phyloP scores from a whole-genome alignment of 2,113 vertebrate genomes.

The Seriola quinqueradiata region DNA sequence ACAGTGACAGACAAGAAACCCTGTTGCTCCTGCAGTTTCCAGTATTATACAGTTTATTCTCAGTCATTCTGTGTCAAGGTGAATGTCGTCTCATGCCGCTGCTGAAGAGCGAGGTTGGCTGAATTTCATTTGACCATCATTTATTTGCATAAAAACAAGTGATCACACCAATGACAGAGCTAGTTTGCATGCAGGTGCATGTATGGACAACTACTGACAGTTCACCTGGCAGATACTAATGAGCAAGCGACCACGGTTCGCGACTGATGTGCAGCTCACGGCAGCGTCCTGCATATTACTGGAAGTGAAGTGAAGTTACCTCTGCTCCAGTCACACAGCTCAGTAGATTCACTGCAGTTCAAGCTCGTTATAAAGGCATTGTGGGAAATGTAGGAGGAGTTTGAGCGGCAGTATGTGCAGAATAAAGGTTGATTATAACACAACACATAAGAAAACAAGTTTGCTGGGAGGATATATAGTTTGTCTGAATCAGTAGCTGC shows the following conservation, averaged over 20 bases:
- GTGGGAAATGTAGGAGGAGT: neutral
- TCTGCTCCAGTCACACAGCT: neutral
- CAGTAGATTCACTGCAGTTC: neutral
- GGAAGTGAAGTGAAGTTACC: neutral
- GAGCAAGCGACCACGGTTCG: neutral
- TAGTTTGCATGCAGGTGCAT: neutral
- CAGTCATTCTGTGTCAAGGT: neutral
- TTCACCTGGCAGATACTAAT: constrained; percentile 15
- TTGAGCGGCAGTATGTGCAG: neutral
- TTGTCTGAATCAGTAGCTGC: too few species aligned
- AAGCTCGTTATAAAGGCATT: neutral
- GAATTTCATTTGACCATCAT: neutral
- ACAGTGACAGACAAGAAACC: too few species aligned
- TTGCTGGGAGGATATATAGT: too few species aligned
- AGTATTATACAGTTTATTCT: neutral
- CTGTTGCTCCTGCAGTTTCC: neutral
- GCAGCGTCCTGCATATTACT: neutral
- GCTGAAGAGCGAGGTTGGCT: neutral
- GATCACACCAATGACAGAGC: neutral
- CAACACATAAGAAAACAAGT: too few species aligned
- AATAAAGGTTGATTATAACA: neutral
- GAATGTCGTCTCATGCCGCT: neutral
- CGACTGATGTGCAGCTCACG: neutral
- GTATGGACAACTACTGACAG: neutral
- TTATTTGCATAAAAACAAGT: constrained; percentile 1